These are phyloP conservation scores for Sinosuthora webbiana DNA, from an alignment of 2,113 vertebrate genomes.

Conservation along the genomic window DNA sequence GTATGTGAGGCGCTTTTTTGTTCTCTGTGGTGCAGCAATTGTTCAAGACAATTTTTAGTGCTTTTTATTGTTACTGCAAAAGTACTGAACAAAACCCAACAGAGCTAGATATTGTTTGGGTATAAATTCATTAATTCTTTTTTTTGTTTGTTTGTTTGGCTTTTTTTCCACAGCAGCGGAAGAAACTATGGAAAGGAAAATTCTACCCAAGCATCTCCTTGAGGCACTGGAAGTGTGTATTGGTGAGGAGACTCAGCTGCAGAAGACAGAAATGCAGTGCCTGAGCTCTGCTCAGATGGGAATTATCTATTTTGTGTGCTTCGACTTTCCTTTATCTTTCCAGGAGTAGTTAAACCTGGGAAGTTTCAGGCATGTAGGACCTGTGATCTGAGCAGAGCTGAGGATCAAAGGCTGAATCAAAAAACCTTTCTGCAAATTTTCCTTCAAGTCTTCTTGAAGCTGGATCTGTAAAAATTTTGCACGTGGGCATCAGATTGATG, in stretches of 20 bases:
- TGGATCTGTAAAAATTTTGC: background rate
- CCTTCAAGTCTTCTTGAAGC: background rate
- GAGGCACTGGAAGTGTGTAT: background rate
- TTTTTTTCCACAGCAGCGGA: background rate
- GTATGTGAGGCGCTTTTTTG: background rate
- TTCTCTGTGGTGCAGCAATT: background rate
- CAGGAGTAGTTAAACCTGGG: background rate
- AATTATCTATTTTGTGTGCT: background rate
- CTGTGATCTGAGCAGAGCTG: background rate
- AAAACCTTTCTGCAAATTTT: slow-evolving; percentile 32
- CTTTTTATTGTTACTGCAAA: background rate
- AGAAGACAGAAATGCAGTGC: background rate
- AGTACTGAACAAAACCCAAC: background rate
- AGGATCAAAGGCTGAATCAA: slow-evolving; percentile 40
- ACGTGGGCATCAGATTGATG: background rate
- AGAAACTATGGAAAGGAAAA: background rate
- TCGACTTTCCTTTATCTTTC: background rate
- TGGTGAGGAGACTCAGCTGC: background rate
- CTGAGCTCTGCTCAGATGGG: background rate
- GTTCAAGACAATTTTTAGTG: background rate
- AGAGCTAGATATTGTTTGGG: background rate
- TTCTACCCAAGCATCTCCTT: background rate
- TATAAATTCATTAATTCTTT: background rate
- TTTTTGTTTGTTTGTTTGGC: no score
- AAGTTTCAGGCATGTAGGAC: background rate